Evolutionary conservation across 2,113 vertebrate genomes (phyloP), one percentile per base, ranked within the genome.

Genomic region (Gasterosteus aculeatus): DNA sequence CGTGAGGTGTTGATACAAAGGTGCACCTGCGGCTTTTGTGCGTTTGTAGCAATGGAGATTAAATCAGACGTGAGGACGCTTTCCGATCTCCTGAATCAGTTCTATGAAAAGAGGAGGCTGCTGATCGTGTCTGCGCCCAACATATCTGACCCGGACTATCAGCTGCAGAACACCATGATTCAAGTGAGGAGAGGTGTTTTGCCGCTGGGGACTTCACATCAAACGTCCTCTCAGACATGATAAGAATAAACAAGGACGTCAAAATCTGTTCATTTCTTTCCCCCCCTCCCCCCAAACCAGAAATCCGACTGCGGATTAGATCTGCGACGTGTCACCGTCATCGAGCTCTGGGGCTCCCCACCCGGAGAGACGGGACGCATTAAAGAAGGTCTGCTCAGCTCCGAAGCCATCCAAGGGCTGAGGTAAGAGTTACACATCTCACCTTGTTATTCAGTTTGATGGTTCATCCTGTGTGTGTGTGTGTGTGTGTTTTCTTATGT

Each of bases 91-190:
- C 89, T 99, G 87, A 96, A 98, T 73, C 97, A 99, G 91, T 98
- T 99, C 90, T 95, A 95, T 0, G 96, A 97, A 86, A 99, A 97
- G 86, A 95, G 93, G 59, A 93, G 95, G 57, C 94, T 99, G 57
- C 93, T 99, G 3, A 91, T 99, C 62, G n/a, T 98, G 85, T 99
- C 97, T 0, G 94, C 96, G 5, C 98, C 97, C 0, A 93, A 96
- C 77, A 72, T 94, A 4, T 92, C 95, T 0, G 93, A 97, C 83
- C 85, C 90, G 9, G 95, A 96, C 88, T 99, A 99, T 90, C 96
- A 96, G 80, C 91, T 97, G 89, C 98, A 99, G 91, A 96, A 95
- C 75, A 78, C 95, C 68, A 98, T 98, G 95, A 88, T 97, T 75
- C 97, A 98, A 94, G 98, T 97, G 80, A 89, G 93, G 59, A 12